phyloP scores from a whole-genome alignment of 2,113 vertebrate genomes.

The Cheirogaleus medius region DNA sequence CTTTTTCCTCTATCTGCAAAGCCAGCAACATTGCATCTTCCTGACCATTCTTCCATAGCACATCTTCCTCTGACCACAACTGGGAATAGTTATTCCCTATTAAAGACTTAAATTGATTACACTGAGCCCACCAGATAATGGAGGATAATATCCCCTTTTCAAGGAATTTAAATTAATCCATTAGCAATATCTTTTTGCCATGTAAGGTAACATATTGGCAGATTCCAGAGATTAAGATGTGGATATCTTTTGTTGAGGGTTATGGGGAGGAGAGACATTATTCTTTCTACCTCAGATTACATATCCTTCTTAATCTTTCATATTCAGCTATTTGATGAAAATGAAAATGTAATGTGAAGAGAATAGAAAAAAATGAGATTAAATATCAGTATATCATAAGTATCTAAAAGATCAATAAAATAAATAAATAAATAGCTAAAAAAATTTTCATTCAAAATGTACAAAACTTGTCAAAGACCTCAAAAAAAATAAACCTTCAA shows the following conservation, averaged over 20 bases:
- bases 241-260: background rate
- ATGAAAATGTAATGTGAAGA: background rate
- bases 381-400: background rate
- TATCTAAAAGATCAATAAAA: background rate
- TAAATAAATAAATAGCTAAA: too few species aligned
- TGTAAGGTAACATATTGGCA: background rate
- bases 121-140: background rate
- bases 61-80: background rate
- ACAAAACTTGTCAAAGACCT: background rate
- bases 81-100: background rate
- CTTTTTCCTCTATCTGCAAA: background rate
- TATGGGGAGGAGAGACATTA: background rate
- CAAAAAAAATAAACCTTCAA: background rate
- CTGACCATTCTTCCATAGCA: too few species aligned
- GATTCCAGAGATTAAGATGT: background rate
- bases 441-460: background rate
- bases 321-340: background rate
- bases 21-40: background rate
- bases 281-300: background rate
- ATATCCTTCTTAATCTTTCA: background rate
- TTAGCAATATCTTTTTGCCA: background rate
- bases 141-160: background rate
- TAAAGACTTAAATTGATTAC: background rate
- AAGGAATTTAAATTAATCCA: background rate
- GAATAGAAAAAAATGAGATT: background rate